Evolutionary conservation across 2,113 vertebrate genomes (phyloP).

Genomic region (Menidia beryllina): DNA sequence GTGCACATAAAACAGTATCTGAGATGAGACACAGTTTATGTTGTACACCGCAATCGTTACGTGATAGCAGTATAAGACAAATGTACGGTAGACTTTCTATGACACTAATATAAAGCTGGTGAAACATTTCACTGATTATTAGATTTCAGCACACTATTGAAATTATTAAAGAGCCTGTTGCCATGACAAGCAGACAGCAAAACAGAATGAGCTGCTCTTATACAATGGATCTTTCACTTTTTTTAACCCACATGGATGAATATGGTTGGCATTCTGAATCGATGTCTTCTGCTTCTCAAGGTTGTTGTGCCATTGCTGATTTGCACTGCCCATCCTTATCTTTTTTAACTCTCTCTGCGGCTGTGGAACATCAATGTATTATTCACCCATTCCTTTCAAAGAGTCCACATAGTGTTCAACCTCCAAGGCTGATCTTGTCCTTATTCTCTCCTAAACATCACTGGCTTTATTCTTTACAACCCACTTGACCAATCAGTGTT

Average conservation of each 20-base stretch:
- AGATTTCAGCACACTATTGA: constrained; percentile 23
- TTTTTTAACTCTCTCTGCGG: constrained; percentile 40
- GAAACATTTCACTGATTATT: constrained; percentile 48
- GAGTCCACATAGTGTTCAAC: constrained; percentile 26
- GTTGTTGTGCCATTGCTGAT: constrained; percentile 51
- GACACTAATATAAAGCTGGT: constrained; percentile 30
- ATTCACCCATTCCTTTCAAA: constrained; percentile 60
- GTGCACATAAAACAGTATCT: background rate
- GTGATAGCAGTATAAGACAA: constrained; percentile 13
- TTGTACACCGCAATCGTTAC: constrained; percentile 27
- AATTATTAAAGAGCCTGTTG: constrained; percentile 53
- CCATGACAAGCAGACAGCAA: constrained; percentile 54
- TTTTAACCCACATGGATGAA: constrained; percentile 33
- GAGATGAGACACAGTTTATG: constrained; percentile 23
- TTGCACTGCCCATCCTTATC: constrained; percentile 29
- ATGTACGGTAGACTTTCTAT: constrained; percentile 37
- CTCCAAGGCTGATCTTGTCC: constrained; percentile 56
- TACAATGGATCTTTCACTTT: constrained; percentile 51
- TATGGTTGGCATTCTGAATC: constrained; percentile 54
- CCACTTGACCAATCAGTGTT: constrained; percentile 75
- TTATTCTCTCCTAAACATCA: constrained; percentile 58
- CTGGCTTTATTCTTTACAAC: constrained; percentile 57
- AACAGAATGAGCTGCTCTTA: constrained; percentile 40
- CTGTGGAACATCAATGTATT: constrained; percentile 58
- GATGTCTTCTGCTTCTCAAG: constrained; percentile 54